Evolutionary conservation across 2,797 vertebrate species (phyloP).

Genomic region (Macropus fuliginosus): DNA sequence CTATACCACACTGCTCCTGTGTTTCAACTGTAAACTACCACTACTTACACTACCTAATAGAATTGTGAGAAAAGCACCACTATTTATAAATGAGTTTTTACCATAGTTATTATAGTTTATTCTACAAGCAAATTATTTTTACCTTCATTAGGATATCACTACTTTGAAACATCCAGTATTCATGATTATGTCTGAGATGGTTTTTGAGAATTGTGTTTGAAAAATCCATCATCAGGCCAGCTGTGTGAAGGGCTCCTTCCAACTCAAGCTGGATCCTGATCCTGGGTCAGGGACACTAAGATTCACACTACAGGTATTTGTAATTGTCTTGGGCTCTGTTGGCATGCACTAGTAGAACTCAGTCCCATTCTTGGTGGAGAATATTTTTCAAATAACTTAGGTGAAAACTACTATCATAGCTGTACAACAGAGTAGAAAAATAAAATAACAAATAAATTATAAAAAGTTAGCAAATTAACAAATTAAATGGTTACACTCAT

Average conservation of each 20-base stretch:
- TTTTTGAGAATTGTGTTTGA: background rate
- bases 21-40: background rate
- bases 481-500: background rate
- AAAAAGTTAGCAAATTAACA: background rate
- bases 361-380: background rate
- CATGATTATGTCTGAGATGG: background rate
- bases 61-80: background rate
- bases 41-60: background rate
- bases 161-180: background rate
- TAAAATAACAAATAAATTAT: constrained; percentile 6
- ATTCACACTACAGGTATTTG: background rate
- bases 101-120: background rate
- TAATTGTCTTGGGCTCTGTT: background rate
- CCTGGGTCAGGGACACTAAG: background rate
- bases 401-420: background rate
- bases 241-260: background rate
- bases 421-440: background rate
- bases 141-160: background rate
- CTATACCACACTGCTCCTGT: background rate
- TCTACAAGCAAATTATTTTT: background rate
- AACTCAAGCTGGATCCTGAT: background rate
- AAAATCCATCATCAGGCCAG: background rate
- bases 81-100: background rate
- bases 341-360: background rate
- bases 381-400: background rate